Evolutionary conservation across 1,140 invertebrate genomes (phyloP), one percentile per base, ranked within the genome.

Genomic region (Condylostylus longicornis): DNA sequence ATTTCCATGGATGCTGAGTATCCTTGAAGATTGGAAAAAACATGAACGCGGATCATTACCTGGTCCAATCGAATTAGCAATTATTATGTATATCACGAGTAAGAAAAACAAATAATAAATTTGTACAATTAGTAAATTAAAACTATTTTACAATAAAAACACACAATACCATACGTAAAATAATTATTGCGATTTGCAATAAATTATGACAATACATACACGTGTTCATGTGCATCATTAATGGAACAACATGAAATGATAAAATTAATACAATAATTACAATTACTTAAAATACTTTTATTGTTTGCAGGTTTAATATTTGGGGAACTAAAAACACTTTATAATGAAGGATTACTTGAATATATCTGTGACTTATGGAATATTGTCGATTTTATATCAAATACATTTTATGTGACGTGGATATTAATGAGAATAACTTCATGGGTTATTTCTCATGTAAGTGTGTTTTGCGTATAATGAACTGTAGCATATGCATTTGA

Each of bases 301-400:
- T 45, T 37, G 33, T 59, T 48, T 61, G 7, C 50, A 91, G 89
- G 89, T 63, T 72, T 93, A 44, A 79, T 97, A 29, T 87, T 83
- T 69, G 75, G 75, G 7, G 91, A 97, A 67, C 77, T 91, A 28
- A 75, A 81, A 50, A 67, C 87, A 18, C 63, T 96, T 12, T 95
- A 88, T 78, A 68, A 75, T 1, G 82, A 81, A 40, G 91, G 91
- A 1, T 51, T 95, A n/a, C 56, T 79, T 20, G 85, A 91, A 29
- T 97, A 96, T 52, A 67, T 91, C 20, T 77, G 76, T 32, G 90
- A 97, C 63, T 72, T 95, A 39, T 97, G 93, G 93, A 97, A 97
- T 57, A 87, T 95, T 45, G 79, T 96, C 4, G 93, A 97, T 59
- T 95, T 94, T 52, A 80, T 94, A 45, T 91, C 87, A 13, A 94